These are phyloP conservation scores for Drosophila heteroneura DNA, from an alignment of 2,888 invertebrate genomes.

Conservation along the genomic window DNA sequence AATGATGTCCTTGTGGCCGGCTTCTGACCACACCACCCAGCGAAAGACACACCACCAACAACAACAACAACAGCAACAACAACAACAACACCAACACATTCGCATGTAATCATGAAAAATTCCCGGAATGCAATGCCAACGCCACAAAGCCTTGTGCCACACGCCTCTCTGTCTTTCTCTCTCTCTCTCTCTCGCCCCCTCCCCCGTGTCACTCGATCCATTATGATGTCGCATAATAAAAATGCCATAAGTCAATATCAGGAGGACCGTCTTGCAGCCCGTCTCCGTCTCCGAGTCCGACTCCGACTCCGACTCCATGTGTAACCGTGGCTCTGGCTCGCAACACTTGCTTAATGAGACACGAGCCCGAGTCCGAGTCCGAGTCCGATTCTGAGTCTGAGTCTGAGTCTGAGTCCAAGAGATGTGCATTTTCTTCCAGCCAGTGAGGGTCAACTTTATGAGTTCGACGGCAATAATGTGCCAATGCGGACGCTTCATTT, in stretches of 20 bases:
- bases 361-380: not conserved
- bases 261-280: conserved; percentile 9
- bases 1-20: conserved; percentile 78
- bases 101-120: conserved; percentile 69
- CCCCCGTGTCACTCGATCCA: not conserved
- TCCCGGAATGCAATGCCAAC: conserved; percentile 64
- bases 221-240: conserved; percentile 66
- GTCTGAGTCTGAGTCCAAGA: not conserved
- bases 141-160: conserved; percentile 32
- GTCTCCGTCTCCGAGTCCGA: not conserved
- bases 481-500: conserved; percentile 76
- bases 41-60: conserved; percentile 9
- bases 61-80: conserved; percentile 2
- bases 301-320: not conserved
- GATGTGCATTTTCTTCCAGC: conserved; percentile 45
- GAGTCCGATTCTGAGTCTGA: not conserved
- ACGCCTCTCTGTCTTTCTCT: not conserved
- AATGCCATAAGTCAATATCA: conserved; percentile 81
- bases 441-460: conserved; percentile 49
- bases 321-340: conserved; percentile 18
- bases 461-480: conserved; percentile 68
- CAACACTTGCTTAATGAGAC: conserved; percentile 71
- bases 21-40: conserved; percentile 30
- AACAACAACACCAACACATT: conserved; percentile 15
- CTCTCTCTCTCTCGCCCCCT: not conserved